Evolutionary conservation across 2,113 vertebrate species (phyloP).

Genomic region (Corythaeola cristata): DNA sequence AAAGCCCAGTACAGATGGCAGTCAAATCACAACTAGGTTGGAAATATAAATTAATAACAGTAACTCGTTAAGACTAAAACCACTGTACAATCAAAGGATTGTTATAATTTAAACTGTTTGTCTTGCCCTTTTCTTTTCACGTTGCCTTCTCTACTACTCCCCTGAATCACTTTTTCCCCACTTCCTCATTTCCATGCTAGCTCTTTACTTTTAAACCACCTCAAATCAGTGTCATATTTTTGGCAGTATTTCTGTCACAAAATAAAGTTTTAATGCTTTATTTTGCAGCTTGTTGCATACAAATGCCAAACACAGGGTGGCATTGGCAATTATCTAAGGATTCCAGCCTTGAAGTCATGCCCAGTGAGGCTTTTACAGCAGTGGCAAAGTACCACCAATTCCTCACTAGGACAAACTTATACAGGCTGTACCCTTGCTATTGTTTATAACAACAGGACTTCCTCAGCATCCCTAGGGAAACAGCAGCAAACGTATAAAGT

Average conservation of each 20-base stretch:
- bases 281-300: background rate
- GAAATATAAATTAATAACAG: background rate
- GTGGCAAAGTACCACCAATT: background rate
- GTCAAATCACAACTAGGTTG: background rate
- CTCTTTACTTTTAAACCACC: background rate
- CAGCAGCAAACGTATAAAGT: background rate
- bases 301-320: background rate
- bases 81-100: background rate
- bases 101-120: background rate
- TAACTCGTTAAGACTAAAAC: background rate
- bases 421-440: background rate
- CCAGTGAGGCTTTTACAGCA: background rate
- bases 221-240: background rate
- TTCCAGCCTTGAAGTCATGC: background rate
- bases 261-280: background rate
- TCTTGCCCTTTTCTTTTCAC: background rate
- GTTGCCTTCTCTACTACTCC: background rate
- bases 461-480: background rate
- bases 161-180: background rate
- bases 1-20: background rate
- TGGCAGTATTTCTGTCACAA: background rate
- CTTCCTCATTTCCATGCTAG: background rate
- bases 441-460: constrained; percentile 6
- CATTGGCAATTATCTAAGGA: background rate
- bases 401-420: background rate